A percentile compares a stretch with the other conserved stretches of the same genome.
These are phyloP conservation scores for Clitarchus hookeri DNA, from an alignment of 2,888 invertebrate genomes.

Conservation along the genomic window DNA sequence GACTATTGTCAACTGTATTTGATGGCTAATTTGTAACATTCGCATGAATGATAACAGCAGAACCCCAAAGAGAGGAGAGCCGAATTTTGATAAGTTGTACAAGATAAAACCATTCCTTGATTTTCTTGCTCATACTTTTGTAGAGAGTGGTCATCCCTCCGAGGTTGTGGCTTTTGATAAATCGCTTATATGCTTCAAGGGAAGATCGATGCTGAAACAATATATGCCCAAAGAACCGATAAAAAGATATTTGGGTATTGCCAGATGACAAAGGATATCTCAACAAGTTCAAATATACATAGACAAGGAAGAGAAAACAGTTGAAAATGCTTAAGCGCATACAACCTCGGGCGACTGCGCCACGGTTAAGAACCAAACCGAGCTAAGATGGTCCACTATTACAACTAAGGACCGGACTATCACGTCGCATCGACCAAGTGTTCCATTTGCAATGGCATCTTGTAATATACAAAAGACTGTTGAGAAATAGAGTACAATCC, in stretches of 20 bases:
- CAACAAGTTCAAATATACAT: conserved; percentile 47
- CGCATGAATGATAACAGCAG: conserved; percentile 26
- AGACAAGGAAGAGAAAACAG: too few species aligned
- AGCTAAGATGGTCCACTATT: too few species aligned
- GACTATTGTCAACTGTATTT: conserved; percentile 18
- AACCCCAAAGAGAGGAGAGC: conserved; percentile 7
- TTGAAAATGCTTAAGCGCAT: too few species aligned
- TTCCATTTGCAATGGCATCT: too few species aligned
- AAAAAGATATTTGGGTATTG: conserved; percentile 46
- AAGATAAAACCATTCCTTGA: conserved; percentile 17
- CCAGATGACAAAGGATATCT: conserved; percentile 44
- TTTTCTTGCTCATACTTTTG: neutral
- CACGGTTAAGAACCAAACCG: too few species aligned
- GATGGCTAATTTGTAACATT: neutral
- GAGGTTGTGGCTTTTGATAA: conserved; percentile 19
- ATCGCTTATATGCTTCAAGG: conserved; percentile 47
- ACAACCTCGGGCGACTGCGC: too few species aligned
- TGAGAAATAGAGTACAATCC: too few species aligned
- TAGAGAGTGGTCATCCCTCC: neutral
- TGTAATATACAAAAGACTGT: too few species aligned
- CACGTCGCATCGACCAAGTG: too few species aligned
- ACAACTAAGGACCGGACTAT: too few species aligned
- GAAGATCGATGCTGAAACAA: conserved; percentile 44
- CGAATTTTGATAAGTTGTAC: conserved; percentile 16
- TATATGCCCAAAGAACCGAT: conserved; percentile 45